Base-by-base conservation (phyloP, 2,113 vertebrate species). In the Herpailurus yagouaroundi region DNA sequence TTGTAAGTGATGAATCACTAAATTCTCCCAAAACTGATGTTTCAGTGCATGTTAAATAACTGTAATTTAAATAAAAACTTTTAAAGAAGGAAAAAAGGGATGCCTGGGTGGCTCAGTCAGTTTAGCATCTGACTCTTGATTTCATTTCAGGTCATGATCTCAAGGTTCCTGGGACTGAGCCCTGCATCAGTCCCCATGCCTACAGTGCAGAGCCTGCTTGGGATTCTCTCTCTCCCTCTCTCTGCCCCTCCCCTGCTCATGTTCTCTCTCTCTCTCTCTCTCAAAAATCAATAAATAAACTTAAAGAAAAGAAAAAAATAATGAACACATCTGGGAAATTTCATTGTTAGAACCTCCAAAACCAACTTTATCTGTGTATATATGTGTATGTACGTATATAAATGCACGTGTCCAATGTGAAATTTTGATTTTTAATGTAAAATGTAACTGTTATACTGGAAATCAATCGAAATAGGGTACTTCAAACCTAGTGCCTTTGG, bases 351-450 rank as follows among this genome's bases (percentile, higher is more conserved):
- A 88, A 64, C 21, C 23, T 74, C 64, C 66, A 21, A 95, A 92
- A 82, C 57, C 33, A 18, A 66, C 19, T 87, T n/a, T 89, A 38
- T 63, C 16, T 81, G 66, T 88, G 25, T 48, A 36, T 64, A 25
- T 79, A 11, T 80, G 27, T 68, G 11, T 68, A 7, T 41, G 19
- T 27, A 18, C n/a, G 2, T 33, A 41, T 93, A 18, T 85, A 33
- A 73, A 80, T 73, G 19, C 19, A 33, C 63, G 81, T 87, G 29
- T n/a, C 0, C 80, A 74, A 1, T 81, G 18, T 50, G 27, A 0
- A 36, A 87, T 81, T 73, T 63, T 16, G 15, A 55, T 45, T 92
- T 95, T 73, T 73, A 81, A 66, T 95, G 69, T 84, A 90, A 74
- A 81, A 82, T 66, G 33, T 25, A 91, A 48, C 16, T 57, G 36